Evolutionary conservation across 2,888 invertebrate genomes (phyloP), one percentile per base, ranked within the genome.

Genomic region (Cancer borealis): DNA sequence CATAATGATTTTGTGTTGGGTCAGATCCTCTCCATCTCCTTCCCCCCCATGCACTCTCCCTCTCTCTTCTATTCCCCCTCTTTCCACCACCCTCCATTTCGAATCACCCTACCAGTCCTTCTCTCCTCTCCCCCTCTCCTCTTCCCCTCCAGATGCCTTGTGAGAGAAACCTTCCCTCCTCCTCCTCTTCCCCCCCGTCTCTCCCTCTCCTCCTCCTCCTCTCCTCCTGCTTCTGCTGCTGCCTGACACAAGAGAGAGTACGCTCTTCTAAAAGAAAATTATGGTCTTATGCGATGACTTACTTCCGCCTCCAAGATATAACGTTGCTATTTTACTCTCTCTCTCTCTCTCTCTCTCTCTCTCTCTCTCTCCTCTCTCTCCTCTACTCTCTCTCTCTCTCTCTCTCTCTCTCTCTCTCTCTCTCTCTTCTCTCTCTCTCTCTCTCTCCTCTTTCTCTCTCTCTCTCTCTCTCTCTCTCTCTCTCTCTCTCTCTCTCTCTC

Each of bases 341-440:
- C 45, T 5, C 46, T 45, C 30, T 5, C 45, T 5, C 47, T 90
- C 47, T 26, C 30, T 96, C 96, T 96, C 96, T 96, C 96, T 96
- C 96, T 95, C 96, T 96, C 95, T 89, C n/a, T n/a, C n/a, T n/a
- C n/a, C n/a, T n/a, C n/a, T n/a, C n/a, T n/a, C n/a, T n/a, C n/a
- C n/a, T n/a, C n/a, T n/a, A n/a, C 92, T 87, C 87, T 92, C 92
- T 92, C 91, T 92, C 79, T 17, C 30, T 89, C 89, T 66, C 73
- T 26, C 26, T n/a, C 89, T 49, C 49, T 49, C 49, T 49, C 84
- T 92, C 91, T 54, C 88, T 92, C 92, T n/a, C 45, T 14, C 93
- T n/a, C 79, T 46, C 91, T 39, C 84, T 21, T 39, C 39, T 39
- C 39, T 39, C 39, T 39, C 39, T 39, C 39, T 0, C 39, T 1